These are phyloP conservation scores for Takifugu bimaculatus DNA, from an alignment of 2,113 vertebrate genomes.

Conservation along the genomic window DNA sequence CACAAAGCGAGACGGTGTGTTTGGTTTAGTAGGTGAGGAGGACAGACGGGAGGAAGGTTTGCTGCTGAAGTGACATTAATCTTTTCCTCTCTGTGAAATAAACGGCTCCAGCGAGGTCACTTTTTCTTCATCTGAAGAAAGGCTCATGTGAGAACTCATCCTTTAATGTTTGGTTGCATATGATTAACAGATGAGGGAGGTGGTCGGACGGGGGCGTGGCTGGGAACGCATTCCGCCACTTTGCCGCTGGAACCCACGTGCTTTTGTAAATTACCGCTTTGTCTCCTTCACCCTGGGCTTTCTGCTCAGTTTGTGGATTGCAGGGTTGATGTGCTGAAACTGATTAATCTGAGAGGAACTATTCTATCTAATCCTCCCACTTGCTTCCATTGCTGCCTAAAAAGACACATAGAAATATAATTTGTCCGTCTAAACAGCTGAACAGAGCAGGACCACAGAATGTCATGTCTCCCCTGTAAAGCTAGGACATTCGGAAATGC, in stretches of 20 bases:
- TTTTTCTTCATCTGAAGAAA: constrained; percentile 78
- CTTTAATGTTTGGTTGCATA: constrained; percentile 83
- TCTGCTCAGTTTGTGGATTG: constrained; percentile 67
- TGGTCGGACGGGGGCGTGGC: constrained; percentile 45
- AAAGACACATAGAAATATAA: constrained; percentile 25
- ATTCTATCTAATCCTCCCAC: constrained; percentile 47
- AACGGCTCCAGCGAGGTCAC: constrained; percentile 81
- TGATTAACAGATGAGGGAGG: constrained; percentile 79
- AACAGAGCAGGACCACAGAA: constrained; percentile 48
- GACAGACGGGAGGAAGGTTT: constrained; percentile 72
- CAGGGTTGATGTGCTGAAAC: constrained; percentile 66
- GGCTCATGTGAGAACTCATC: constrained; percentile 74
- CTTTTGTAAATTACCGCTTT: constrained; percentile 73
- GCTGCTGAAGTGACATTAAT: constrained; percentile 78
- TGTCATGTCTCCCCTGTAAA: constrained; percentile 18
- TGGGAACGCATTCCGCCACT: constrained; percentile 41
- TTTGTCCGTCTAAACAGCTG: constrained; percentile 25
- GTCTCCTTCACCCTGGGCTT: constrained; percentile 68
- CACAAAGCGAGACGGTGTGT: neutral
- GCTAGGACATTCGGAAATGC: constrained; percentile 36
- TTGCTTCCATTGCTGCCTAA: constrained; percentile 44
- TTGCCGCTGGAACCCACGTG: constrained; percentile 74
- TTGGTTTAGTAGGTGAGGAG: constrained; percentile 55
- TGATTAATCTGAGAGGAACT: constrained; percentile 64
- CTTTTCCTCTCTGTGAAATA: constrained; percentile 73